A percentile compares a stretch with the other conserved stretches of the same genome.
These are phyloP conservation scores for Epirrita christyi DNA, from an alignment of 2,888 invertebrate species.

Conservation along the genomic window DNA sequence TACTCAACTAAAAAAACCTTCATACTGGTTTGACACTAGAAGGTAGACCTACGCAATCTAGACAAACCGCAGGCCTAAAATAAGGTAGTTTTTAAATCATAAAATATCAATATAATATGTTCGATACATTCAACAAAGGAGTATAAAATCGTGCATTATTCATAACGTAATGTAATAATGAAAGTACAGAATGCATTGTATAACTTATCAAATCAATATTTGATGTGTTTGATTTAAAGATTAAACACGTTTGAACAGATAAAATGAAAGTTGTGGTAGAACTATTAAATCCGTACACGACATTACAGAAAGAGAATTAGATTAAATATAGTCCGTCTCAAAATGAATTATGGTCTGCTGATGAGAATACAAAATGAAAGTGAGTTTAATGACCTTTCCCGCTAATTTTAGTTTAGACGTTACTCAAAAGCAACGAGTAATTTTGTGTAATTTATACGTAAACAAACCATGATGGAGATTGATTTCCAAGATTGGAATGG, in stretches of 20 bases:
- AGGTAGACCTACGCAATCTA: too few species aligned
- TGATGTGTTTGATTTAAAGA: constrained; percentile 11
- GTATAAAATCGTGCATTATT: background rate
- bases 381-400: constrained; percentile 35
- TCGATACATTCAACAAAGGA: background rate
- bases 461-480: constrained; percentile 27
- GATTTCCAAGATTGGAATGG: constrained; percentile 26
- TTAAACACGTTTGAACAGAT: constrained; percentile 11
- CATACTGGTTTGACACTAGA: too few species aligned
- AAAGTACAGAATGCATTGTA: background rate
- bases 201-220: constrained; percentile 1
- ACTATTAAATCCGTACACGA: constrained; percentile 26
- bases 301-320: constrained; percentile 35
- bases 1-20: too few species aligned
- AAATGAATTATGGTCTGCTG: constrained; percentile 35
- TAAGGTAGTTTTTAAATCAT: too few species aligned
- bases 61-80: too few species aligned
- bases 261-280: constrained; percentile 29
- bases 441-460: constrained; percentile 25
- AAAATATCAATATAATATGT: too few species aligned
- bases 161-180: background rate
- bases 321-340: constrained; percentile 34
- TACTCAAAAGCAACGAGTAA: constrained; percentile 18
- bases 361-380: constrained; percentile 40
- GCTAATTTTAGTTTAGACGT: constrained; percentile 24